These are phyloP conservation scores for Oncopodura yosiiana DNA, from an alignment of 1,140 invertebrate genomes.

Conservation along the genomic window DNA sequence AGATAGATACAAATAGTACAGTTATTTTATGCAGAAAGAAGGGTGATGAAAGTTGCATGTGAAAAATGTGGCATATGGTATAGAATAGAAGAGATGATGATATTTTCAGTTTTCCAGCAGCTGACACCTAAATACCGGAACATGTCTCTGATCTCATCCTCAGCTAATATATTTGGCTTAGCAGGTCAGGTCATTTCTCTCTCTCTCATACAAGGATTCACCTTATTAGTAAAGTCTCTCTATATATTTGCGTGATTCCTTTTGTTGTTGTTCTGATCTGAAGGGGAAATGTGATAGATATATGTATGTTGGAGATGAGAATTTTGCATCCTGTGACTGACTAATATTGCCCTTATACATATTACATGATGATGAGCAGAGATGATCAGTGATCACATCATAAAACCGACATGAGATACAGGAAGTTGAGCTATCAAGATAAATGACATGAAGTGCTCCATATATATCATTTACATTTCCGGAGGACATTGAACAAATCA, in stretches of 20 bases:
- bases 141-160: conserved; percentile 5
- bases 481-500: no score
- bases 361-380: no score
- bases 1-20: neutral
- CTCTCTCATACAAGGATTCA: neutral
- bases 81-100: neutral
- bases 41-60: neutral
- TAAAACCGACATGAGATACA: no score
- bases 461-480: no score
- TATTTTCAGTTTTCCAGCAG: neutral
- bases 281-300: neutral
- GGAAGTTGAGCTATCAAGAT: no score
- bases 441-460: no score
- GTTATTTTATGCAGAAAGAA: neutral
- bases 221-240: neutral
- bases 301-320: neutral
- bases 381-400: no score
- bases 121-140: conserved; percentile 33
- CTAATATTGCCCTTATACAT: neutral
- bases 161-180: neutral
- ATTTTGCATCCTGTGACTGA: neutral
- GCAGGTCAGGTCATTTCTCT: neutral
- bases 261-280: neutral
- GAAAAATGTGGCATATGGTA: neutral
- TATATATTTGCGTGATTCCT: conserved; percentile 22